Evolutionary conservation across 2,113 vertebrate genomes (phyloP), one percentile per base, ranked within the genome.

Genomic region (Herpetotheres cachinnans): DNA sequence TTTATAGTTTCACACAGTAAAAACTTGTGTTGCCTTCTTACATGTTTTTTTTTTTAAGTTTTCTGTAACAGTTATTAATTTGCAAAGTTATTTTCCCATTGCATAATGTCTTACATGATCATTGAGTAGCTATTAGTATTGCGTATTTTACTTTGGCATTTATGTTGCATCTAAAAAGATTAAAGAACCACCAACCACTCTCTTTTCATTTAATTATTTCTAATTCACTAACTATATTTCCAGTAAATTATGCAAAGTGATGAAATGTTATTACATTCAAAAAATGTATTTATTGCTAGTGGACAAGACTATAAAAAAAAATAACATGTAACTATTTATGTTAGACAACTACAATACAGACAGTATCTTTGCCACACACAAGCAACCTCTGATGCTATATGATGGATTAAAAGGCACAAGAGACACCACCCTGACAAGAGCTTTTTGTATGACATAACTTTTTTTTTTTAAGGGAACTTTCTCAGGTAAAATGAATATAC

Each of bases 191-290:
- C 59, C 80, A 86, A 61, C 69, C 44, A 59, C 59, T 67, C 69
- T 93, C 79, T 85, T 77, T 83, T 87, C 59, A 66, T 92, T 80
- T 70, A 56, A 89, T 88, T 82, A 66, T 95, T 93, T 89, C 86
- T 42, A 67, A 82, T 84, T 90, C 56, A 27, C 56, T 59, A 78
- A 34, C 55, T 12, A 3, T 21, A 86, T 74, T 87, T 82, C 50
- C 81, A 89, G 83, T 24, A 40, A 82, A 94, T 85, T 59, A 55
- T 19, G 52, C 25, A 15, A 79, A 88, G 34, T 36, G 40, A 82
- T 52, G 22, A 79, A 59, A 79, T 82, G 40, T 34, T 69, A n/a
- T 47, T 62, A 18, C 1, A 0, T 61, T 44, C 47, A 38, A 49
- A 65, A 82, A 47, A 3, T 13, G 1, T 69, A 65, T 30, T 94